phyloP scores from a whole-genome alignment of 2,888 invertebrate species.

The Timandra comae region DNA sequence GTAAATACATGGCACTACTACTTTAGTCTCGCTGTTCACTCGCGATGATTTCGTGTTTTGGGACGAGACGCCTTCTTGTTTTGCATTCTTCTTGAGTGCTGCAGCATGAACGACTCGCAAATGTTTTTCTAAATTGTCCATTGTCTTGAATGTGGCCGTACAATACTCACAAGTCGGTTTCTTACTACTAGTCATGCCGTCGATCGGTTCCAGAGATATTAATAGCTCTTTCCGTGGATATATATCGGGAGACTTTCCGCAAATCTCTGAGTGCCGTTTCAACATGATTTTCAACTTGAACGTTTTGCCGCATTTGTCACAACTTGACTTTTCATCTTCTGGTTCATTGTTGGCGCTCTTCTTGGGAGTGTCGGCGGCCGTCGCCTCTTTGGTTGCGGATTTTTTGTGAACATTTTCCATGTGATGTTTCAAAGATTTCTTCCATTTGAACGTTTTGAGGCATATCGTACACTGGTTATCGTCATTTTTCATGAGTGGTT shows the following conservation, averaged over 20 bases:
- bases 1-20: conserved; percentile 47
- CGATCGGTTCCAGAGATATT: conserved; percentile 56
- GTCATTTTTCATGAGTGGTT: conserved; percentile 34
- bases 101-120: conserved; percentile 60
- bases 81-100: conserved; percentile 33
- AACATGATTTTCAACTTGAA: conserved; percentile 72
- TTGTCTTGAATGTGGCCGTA: conserved; percentile 48
- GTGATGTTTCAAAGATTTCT: conserved; percentile 37
- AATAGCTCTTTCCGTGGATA: conserved; percentile 51
- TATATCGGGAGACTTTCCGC: conserved; percentile 31
- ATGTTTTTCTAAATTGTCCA: conserved; percentile 58
- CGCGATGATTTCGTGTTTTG: too few species aligned
- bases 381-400: conserved; percentile 1
- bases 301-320: conserved; percentile 55
- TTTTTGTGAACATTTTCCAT: conserved; percentile 34
- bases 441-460: conserved; percentile 38
- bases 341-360: conserved; percentile 29
- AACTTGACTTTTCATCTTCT: conserved; percentile 46
- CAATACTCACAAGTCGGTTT: conserved; percentile 51
- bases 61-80: conserved; percentile 12
- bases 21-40: not conserved
- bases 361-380: conserved; percentile 31
- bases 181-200: conserved; percentile 22
- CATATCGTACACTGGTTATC: conserved; percentile 48
- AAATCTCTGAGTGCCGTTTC: conserved; percentile 54